Evolutionary conservation across 2,888 invertebrate genomes (phyloP).

Genomic region (Liodrosophila aerea): DNA sequence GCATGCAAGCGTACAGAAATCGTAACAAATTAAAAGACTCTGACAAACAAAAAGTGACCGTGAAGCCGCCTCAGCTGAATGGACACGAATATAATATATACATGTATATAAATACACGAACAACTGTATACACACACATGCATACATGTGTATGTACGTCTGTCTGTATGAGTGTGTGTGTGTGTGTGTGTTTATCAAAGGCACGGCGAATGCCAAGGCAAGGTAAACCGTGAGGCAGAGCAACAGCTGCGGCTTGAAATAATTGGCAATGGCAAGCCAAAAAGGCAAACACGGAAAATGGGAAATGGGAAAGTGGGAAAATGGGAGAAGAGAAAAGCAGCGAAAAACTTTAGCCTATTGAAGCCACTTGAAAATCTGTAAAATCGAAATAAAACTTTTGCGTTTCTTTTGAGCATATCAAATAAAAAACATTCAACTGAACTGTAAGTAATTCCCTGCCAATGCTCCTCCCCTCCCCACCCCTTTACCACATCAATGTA

Average conservation of each 20-base stretch:
- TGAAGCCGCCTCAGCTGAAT: constrained; percentile 45
- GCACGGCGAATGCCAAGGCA: neutral
- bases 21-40: constrained; percentile 72
- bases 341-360: constrained; percentile 8
- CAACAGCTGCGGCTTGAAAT: constrained; percentile 10
- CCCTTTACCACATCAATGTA: neutral
- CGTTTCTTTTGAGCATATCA: neutral
- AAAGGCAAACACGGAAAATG: neutral
- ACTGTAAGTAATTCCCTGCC: neutral
- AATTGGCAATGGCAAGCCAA: constrained; percentile 32
- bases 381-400: constrained; percentile 7
- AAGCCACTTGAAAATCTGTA: constrained; percentile 2
- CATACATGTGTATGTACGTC: no score
- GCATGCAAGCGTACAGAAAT: constrained; percentile 65
- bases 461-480: no score
- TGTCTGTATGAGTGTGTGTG: constrained; percentile 3
- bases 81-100: constrained; percentile 40
- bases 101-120: no score
- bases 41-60: constrained; percentile 55
- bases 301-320: no score
- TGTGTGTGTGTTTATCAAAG: neutral
- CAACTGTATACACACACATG: no score
- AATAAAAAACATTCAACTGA: neutral
- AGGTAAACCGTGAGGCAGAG: neutral
- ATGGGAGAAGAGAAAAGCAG: no score